Percentiles rank a stretch among this genome's conserved stretches.
Conservation (phyloP, 2,797 vertebrate genomes). For the Siniperca undulata region DNA sequence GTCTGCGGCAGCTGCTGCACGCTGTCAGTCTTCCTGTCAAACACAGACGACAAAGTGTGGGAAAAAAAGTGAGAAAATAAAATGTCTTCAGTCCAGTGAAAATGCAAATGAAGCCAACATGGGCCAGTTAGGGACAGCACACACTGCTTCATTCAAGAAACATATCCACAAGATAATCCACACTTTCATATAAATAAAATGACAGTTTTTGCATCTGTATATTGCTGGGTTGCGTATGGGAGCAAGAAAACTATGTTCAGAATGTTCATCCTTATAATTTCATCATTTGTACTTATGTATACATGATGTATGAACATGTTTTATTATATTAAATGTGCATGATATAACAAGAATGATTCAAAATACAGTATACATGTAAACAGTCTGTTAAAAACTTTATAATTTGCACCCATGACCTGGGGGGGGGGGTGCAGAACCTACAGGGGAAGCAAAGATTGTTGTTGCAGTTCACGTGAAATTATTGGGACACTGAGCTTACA, state of each 20-base stretch:
- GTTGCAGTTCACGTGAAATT: neutral
- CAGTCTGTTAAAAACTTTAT: neutral
- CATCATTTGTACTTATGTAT: neutral
- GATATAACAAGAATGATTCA: neutral
- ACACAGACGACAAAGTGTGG: neutral
- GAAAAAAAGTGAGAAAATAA: neutral
- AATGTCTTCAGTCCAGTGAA: neutral
- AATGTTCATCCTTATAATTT: neutral
- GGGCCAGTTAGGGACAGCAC: neutral
- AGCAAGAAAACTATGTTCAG: neutral
- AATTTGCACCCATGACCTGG: too few species aligned
- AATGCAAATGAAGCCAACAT: neutral
- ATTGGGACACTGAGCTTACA: constrained; percentile 9
- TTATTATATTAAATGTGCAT: neutral
- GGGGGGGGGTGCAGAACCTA: too few species aligned
- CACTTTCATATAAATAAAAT: neutral
- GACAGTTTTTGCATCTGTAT: neutral
- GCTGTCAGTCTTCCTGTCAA: constrained; percentile 44
- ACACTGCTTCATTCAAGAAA: too few species aligned
- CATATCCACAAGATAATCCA: neutral
- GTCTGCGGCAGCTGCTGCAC: constrained; percentile 33
- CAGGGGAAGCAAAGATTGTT: too few species aligned
- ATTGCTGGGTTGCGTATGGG: too few species aligned
- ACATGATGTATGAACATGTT: neutral
- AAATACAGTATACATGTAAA: neutral